Conservation (phyloP, 2,888 invertebrate genomes). For the Deladenus siricidicola region DNA sequence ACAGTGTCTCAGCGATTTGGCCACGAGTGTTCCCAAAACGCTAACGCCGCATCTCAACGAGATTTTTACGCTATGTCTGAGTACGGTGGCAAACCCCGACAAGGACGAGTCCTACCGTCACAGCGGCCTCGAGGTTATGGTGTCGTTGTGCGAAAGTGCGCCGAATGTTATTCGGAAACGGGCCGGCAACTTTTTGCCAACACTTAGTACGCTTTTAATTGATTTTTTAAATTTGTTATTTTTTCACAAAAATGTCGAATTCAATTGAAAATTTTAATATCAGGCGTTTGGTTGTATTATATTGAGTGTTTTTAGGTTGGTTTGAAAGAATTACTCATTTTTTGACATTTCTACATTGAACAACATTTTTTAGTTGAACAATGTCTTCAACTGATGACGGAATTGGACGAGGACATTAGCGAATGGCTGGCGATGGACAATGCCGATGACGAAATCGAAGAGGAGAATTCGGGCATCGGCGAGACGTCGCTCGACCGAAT, state of each 20-base stretch:
- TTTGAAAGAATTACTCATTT: constrained; percentile 2
- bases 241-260: neutral
- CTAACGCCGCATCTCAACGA: constrained; percentile 75
- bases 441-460: constrained; percentile 75
- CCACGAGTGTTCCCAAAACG: constrained; percentile 84
- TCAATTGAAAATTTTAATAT: neutral
- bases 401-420: constrained; percentile 81
- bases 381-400: constrained; percentile 86
- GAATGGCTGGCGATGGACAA: constrained; percentile 75
- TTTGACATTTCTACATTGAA: too few species aligned
- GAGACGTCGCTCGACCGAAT: constrained; percentile 92
- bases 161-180: constrained; percentile 92
- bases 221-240: neutral
- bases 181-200: constrained; percentile 71
- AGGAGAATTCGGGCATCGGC: constrained; percentile 71
- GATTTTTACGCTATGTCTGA: constrained; percentile 71
- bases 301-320: neutral
- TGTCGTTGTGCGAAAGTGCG: constrained; percentile 79
- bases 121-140: constrained; percentile 77
- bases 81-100: constrained; percentile 51
- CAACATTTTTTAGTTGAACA: constrained; percentile 67
- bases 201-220: constrained; percentile 53
- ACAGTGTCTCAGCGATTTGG: constrained; percentile 85
- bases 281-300: neutral
- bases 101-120: constrained; percentile 69